Percentiles rank a stretch among this genome's conserved stretches.
Conservation (phyloP, 2,888 invertebrate species). For the Volucella bombylans region DNA sequence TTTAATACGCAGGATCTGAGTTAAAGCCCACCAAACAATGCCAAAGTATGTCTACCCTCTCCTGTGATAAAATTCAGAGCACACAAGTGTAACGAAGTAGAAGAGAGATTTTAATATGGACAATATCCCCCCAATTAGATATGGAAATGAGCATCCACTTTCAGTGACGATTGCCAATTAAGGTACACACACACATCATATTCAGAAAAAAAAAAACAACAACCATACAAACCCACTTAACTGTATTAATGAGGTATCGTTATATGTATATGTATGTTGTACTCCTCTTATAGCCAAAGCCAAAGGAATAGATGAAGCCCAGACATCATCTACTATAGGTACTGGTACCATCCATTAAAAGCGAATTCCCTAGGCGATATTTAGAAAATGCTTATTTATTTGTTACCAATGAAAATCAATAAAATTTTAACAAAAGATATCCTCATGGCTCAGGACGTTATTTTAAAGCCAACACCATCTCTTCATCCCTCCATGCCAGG, state of each 20-base stretch:
- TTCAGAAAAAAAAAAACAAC: neutral
- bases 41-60: constrained; percentile 30
- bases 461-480: constrained; percentile 32
- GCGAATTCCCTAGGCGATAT: constrained; percentile 42
- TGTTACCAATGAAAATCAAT: constrained; percentile 59
- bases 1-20: constrained; percentile 53
- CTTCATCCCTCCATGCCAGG: constrained; percentile 13
- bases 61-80: constrained; percentile 27
- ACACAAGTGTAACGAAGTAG: constrained; percentile 19
- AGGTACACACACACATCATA: constrained; percentile 39
- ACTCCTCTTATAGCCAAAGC: neutral
- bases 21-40: constrained; percentile 2
- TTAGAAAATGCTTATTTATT: constrained; percentile 58
- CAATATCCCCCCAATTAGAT: constrained; percentile 63
- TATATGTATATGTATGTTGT: neutral
- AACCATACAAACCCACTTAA: constrained; percentile 45
- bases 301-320: constrained; percentile 29
- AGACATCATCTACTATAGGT: neutral
- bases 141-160: constrained; percentile 66
- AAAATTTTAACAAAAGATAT: constrained; percentile 42
- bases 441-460: constrained; percentile 14
- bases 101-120: constrained; percentile 50
- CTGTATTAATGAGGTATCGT: constrained; percentile 52
- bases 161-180: constrained; percentile 59
- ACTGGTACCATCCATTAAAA: constrained; percentile 9